Conservation (phyloP, 2,113 vertebrate genomes). For the Rhagologus leucostigma region DNA sequence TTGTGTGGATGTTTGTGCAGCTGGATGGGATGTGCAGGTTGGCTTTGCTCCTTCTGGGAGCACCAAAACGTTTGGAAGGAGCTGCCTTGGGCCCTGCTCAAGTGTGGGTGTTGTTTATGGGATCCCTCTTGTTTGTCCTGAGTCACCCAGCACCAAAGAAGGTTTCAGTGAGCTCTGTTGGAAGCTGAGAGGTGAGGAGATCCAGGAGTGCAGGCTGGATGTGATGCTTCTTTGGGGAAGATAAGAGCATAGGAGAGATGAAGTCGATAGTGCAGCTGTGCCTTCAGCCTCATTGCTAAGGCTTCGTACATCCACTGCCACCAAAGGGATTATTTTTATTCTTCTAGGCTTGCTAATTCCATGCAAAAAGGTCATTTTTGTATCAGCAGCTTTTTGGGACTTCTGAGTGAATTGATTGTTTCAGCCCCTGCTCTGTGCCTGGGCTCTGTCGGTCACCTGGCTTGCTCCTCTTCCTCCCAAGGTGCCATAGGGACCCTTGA, state of each 20-base stretch:
- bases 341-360: background rate
- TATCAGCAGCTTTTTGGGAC: background rate
- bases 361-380: background rate
- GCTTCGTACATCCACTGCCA: background rate
- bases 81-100: background rate
- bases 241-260: background rate
- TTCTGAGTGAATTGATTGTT: background rate
- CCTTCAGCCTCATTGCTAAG: background rate
- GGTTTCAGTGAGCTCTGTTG: background rate
- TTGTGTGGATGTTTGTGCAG: background rate
- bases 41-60: background rate
- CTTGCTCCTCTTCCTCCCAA: background rate
- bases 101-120: background rate
- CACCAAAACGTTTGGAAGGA: background rate
- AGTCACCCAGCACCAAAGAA: background rate
- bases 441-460: background rate
- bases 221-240: background rate
- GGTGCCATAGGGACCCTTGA: too few species aligned
- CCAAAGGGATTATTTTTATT: background rate
- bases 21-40: background rate
- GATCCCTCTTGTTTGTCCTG: background rate
- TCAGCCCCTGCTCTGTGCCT: background rate
- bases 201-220: background rate
- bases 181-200: background rate
- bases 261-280: background rate